These are phyloP conservation scores for Leptinotarsa rubiginosa DNA, from an alignment of 2,888 invertebrate species.

Conservation along the genomic window DNA sequence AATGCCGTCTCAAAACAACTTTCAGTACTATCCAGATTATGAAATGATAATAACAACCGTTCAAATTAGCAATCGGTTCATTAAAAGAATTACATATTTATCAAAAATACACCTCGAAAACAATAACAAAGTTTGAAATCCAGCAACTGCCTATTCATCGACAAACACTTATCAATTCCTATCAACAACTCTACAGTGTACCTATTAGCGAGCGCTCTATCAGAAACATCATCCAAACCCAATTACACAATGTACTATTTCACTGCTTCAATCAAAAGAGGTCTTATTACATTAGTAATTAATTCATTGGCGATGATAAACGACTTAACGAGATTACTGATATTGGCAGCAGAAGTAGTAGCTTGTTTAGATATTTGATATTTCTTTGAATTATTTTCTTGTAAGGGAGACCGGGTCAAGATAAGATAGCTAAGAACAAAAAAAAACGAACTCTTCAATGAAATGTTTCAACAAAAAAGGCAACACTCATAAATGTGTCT, in stretches of 20 bases:
- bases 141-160: background rate
- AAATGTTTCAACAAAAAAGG: too few species aligned
- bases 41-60: too few species aligned
- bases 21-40: too few species aligned
- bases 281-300: conserved; percentile 14
- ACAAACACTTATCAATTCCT: conserved; percentile 1
- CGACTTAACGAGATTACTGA: background rate
- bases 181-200: conserved; percentile 1
- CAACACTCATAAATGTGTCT: too few species aligned
- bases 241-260: conserved; percentile 9
- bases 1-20: too few species aligned
- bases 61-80: too few species aligned
- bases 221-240: conserved; percentile 13
- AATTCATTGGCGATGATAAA: conserved; percentile 1
- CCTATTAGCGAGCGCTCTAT: background rate
- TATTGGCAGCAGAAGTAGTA: background rate
- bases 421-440: too few species aligned
- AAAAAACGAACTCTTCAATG: too few species aligned
- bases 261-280: conserved; percentile 17
- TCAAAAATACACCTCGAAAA: background rate
- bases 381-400: too few species aligned
- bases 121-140: background rate
- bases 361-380: background rate
- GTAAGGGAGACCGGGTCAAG: too few species aligned
- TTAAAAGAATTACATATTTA: too few species aligned